phyloP scores from a whole-genome alignment of 2,888 invertebrate species.

The Spisula subtruncata region DNA sequence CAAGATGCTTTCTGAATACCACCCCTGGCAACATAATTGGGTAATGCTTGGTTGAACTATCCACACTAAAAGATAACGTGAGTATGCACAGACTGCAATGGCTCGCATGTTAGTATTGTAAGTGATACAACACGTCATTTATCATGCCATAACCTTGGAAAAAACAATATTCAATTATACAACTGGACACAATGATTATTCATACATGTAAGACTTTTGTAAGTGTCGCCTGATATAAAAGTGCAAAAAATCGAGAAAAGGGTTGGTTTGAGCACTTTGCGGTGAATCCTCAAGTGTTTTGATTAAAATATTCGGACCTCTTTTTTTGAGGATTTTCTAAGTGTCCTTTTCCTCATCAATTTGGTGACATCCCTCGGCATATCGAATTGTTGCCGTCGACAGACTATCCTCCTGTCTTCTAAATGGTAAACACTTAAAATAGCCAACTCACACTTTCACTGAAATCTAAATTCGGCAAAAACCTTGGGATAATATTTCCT shows the following conservation, averaged over 20 bases:
- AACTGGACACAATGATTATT: too few species aligned
- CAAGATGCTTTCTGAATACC: too few species aligned
- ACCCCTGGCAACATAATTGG: too few species aligned
- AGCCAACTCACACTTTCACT: background rate
- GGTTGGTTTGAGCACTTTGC: background rate
- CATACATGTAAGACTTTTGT: too few species aligned
- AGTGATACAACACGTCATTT: too few species aligned
- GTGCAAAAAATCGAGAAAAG: background rate
- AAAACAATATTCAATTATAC: too few species aligned
- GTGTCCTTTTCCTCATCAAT: slow-evolving; percentile 35
- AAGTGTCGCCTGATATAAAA: too few species aligned
- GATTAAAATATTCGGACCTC: background rate
- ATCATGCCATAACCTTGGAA: too few species aligned
- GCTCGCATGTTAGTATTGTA: too few species aligned
- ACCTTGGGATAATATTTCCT: background rate
- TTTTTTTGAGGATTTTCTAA: background rate
- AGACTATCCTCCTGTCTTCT: background rate
- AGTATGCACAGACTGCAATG: too few species aligned
- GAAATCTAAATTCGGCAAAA: background rate
- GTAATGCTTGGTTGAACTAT: too few species aligned
- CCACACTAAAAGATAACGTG: too few species aligned
- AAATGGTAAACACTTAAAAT: background rate
- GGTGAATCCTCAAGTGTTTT: background rate
- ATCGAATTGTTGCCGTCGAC: background rate
- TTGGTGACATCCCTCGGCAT: slow-evolving; percentile 19